Evolutionary conservation across 2,888 invertebrate genomes (phyloP), one percentile per base, ranked within the genome.

Genomic region (Metalampra italica): DNA sequence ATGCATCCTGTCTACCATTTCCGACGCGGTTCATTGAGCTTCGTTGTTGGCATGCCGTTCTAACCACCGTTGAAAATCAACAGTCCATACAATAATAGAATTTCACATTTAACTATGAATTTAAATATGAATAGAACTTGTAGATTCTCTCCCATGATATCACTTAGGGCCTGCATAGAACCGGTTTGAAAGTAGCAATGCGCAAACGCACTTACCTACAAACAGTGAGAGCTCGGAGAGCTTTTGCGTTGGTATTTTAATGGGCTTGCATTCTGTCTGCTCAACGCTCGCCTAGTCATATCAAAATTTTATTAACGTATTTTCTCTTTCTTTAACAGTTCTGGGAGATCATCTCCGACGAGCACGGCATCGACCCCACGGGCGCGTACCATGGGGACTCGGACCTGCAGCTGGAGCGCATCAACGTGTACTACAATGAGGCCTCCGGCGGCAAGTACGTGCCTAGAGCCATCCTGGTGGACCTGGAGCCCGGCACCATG

Each of bases 261-360:
- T 79, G 63, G 74, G 71, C 59, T n/a, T 59, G 59, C 68, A 68
- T 70, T 74, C 67, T 66, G 50, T 59, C 67, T 66, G 50, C 59
- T 57, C 49, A 52, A 55, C 56, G 58, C 49, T 59, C 54, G 55
- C 54, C 54, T 54, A 57, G 56, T 43, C 51, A 61, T 50, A 52
- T 52, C 55, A 60, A 12, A 29, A 40, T 64, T 59, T 22, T 54
- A 94, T 95, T 60, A 96, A 96, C 83, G 94, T 94, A 44, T 86
- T 91, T 74, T 94, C 22, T 91, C 68, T 95, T 94, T 87, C 71
- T 78, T 75, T 75, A 66, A 57, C 78, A 88, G 67, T 83, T 90
- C 92, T 97, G 97, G 97, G 97, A 98, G 91, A 97, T 98, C 67
- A 98, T 98, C 88, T 97, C 97, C 49, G 97, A 97, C 77, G 97